Base-by-base conservation (phyloP, 2,113 vertebrate genomes). In the Phrynocephalus versicolor region DNA sequence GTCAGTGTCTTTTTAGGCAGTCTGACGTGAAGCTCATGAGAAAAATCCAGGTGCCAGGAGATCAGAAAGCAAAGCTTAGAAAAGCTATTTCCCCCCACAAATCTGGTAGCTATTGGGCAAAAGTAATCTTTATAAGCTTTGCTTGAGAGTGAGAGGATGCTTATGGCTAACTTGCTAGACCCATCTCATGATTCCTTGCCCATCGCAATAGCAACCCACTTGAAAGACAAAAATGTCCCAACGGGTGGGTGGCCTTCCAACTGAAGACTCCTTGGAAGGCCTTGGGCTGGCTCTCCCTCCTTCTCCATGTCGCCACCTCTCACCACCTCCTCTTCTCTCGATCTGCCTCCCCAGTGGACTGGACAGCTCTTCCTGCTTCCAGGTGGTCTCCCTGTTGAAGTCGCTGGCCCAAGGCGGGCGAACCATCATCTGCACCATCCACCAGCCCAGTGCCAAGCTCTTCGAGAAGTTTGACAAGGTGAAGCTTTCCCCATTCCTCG, bases 401-500 rank as follows among this genome's bases (percentile, higher is more conserved):
- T 99, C 98, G 76, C 94, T 99, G 95, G 99, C 99, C 80, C 98
- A 96, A 89, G 99, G 99, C 0, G 99, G 99, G 62, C 96, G 99
- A 81, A 99, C 99, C 74, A 98, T 99, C 94, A 99, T 99, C 95
- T 99, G 99, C 94, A 99, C 99, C 93, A 99, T 99, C 95, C 98
- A 99, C 95, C 99, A 99, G 96, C 99, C 99, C 93, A 99, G 99
- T 70, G 99, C 98, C 93, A 99, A 98, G 96, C 98, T 99, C 91
- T 99, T 99, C 73, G 98, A 99, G 95, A 98, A 98, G 98, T 99
- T 99, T n/a, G 98, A 99, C 95, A 99, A 99, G 98, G 99, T 99
- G 93, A 83, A 94, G 39, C 10, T 6, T 13, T n/a, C n/a, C 12
- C 18, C 9, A 19, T 4, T 1, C 1, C 14, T 55, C 51, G 21